Base-by-base conservation (phyloP, 2,888 invertebrate species). In the Dascillus cervinus region DNA sequence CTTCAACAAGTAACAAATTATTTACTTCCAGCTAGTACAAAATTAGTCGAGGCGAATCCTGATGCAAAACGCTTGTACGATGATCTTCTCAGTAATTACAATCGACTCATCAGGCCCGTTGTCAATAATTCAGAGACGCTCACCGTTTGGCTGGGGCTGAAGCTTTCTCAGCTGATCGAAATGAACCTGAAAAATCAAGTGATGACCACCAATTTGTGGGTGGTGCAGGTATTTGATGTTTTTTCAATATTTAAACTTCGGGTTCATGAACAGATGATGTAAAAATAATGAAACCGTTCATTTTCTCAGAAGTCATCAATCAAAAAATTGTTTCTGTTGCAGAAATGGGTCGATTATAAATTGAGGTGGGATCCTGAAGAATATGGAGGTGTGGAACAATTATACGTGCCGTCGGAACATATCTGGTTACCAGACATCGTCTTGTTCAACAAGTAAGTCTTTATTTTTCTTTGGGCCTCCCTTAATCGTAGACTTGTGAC, bases 371-470 rank as follows among this genome's bases (percentile, higher is more conserved):
- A 85, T 45, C 91, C 91, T 0, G 82, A 82, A 31, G 89, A 91
- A 49, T 92, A 91, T 51, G 91, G 90, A 0, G 91, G 90, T 0
- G 79, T 91, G 0, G 87, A 89, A 60, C 86, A 87, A 80, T 66
- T 90, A 26, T 88, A 89, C 52, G 92, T 96, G 9, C 95, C 95
- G 1, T 92, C 95, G 0, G 92, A 95, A 60, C 89, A 92, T 57
- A 91, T 96, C 55, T 96, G 95, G 95, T 70, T 92, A 13, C 95
- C 96, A 0, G 96, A 96, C 56, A 91, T 96, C 44, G 92, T 89
- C n/a, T 70, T 89, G 3, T 89, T 87, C 53, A 90, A 90, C 57
- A 90, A 90, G 72, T 89, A 78, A 82, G 69, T n/a, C n/a, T n/a
- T n/a, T n/a, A n/a, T n/a, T n/a, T n/a, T n/a, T n/a, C n/a, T n/a